Conservation (phyloP, 2,113 vertebrate genomes). For the Vidua macroura region DNA sequence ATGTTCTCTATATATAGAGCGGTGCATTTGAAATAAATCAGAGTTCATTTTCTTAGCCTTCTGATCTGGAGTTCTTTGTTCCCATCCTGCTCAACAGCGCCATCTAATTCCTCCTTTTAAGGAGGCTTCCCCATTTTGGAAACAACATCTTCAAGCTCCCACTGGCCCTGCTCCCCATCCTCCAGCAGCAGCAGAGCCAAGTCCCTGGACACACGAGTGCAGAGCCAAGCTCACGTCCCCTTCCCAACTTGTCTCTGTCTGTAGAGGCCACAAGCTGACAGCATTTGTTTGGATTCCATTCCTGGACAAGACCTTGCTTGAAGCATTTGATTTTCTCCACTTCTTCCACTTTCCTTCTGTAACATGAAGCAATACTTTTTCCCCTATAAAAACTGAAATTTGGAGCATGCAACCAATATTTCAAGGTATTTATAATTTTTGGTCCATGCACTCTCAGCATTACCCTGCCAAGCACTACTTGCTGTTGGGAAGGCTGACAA, state of each 20-base stretch:
- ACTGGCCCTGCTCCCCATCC: neutral
- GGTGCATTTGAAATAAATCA: too few relatives aligned
- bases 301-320: neutral
- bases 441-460: neutral
- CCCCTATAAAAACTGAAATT: constrained; percentile 33
- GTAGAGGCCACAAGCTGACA: neutral
- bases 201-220: fast-evolving
- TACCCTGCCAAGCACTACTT: constrained; percentile 49
- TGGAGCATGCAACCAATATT: constrained; percentile 32
- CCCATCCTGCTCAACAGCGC: too few relatives aligned
- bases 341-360: constrained; percentile 28
- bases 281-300: constrained; percentile 2
- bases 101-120: neutral
- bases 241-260: neutral
- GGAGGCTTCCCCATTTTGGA: neutral
- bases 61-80: too few relatives aligned
- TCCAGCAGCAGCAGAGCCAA: neutral
- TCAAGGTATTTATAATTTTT: constrained; percentile 54
- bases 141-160: neutral
- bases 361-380: constrained; percentile 18
- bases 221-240: neutral
- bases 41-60: too few relatives aligned
- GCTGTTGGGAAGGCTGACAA: constrained; percentile 61
- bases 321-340: neutral
- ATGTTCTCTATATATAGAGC: too few relatives aligned